A percentile compares a stretch with the other conserved stretches of the same genome.
Evolutionary conservation across 2,888 invertebrate genomes (phyloP).

Genomic region (Scaptomyza parva): DNA sequence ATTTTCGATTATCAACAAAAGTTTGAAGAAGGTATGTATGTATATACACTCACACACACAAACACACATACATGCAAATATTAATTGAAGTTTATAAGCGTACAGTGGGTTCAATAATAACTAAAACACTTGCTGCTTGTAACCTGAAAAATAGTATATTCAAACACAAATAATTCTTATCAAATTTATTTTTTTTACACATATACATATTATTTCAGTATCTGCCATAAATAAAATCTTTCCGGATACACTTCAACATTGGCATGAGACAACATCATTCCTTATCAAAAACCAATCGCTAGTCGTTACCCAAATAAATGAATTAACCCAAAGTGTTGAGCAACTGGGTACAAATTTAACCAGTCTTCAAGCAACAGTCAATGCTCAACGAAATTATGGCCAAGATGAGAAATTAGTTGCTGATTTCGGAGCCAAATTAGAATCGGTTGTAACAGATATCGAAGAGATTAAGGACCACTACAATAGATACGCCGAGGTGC

Average conservation of each 20-base stretch:
- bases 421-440: constrained; percentile 84
- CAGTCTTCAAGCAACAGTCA: constrained; percentile 73
- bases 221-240: constrained; percentile 89
- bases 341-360: constrained; percentile 85
- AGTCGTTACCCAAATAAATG: constrained; percentile 86
- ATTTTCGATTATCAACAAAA: constrained; percentile 83
- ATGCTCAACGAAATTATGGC: constrained; percentile 79
- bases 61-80: neutral
- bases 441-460: constrained; percentile 81
- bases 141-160: no score
- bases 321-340: constrained; percentile 87
- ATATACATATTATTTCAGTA: constrained; percentile 84
- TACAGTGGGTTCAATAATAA: neutral
- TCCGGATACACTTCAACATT: constrained; percentile 89
- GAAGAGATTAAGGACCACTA: constrained; percentile 82
- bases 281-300: constrained; percentile 89
- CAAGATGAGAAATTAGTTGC: constrained; percentile 83
- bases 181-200: neutral
- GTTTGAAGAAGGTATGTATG: constrained; percentile 83
- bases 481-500: constrained; percentile 74
- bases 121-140: neutral
- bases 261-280: constrained; percentile 89
- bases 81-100: neutral
- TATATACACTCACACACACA: neutral
- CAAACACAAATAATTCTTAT: no score